These are phyloP conservation scores for Muntiacus muntjak DNA, from an alignment of 2,113 vertebrate species.

Conservation along the genomic window DNA sequence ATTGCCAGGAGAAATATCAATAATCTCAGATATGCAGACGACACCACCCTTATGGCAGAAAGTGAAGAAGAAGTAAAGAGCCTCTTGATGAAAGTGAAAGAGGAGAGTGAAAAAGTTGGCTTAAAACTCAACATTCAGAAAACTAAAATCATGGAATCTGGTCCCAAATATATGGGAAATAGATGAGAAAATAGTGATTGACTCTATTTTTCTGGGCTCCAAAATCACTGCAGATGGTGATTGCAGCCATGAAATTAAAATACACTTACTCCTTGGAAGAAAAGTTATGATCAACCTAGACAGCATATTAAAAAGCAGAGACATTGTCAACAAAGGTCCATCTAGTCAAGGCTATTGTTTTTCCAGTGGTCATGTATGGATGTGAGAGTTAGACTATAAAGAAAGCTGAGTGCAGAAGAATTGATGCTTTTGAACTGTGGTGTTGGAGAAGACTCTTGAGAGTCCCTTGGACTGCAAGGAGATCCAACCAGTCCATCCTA, in stretches of 20 bases:
- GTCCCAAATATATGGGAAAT: not conserved
- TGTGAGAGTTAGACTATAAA: not conserved
- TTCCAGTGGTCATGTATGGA: not conserved
- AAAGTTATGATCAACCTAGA: not conserved
- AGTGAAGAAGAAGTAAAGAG: no score
- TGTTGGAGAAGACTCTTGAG: not conserved
- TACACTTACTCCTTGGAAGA: not conserved
- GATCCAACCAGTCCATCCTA: not conserved
- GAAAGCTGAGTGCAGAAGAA: accelerated
- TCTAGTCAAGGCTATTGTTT: not conserved
- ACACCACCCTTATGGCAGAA: no score
- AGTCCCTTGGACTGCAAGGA: not conserved
- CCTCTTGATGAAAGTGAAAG: no score
- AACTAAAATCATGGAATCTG: not conserved
- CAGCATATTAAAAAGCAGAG: not conserved
- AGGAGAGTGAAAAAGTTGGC: no score
- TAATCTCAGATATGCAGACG: no score
- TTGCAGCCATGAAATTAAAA: not conserved
- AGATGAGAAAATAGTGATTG: not conserved
- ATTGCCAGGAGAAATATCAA: no score
- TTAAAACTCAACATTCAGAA: not conserved
- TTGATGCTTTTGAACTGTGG: not conserved
- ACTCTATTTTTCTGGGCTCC: not conserved
- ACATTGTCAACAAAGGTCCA: not conserved
- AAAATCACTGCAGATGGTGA: not conserved